Evolutionary conservation across 2,113 vertebrate species (phyloP).

Genomic region (human): DNA sequence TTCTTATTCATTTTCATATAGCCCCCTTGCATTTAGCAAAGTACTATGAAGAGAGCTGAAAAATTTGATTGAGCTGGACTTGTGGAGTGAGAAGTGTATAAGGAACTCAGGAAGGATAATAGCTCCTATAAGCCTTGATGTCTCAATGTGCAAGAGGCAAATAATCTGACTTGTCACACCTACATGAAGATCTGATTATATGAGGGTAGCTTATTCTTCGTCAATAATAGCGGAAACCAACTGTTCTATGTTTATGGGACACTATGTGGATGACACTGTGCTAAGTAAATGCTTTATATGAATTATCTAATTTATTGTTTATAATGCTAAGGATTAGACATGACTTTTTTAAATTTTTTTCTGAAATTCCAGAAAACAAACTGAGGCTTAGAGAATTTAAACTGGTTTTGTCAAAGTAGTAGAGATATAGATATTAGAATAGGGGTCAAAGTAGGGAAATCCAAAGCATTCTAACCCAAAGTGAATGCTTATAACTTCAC

Average conservation of each 20-base stretch:
- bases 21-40: not conserved
- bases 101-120: not conserved
- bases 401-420: not conserved
- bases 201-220: not conserved
- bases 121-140: not conserved
- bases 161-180: not conserved
- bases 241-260: not conserved
- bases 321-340: not conserved
- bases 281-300: not conserved
- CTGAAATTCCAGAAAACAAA: not conserved
- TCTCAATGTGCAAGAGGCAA: not conserved
- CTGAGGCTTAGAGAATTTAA: not conserved
- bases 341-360: not conserved
- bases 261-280: not conserved
- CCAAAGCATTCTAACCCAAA: not conserved
- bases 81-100: not conserved
- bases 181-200: not conserved
- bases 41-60: not conserved
- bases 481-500: not conserved
- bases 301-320: constrained; percentile 21
- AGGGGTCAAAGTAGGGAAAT: not conserved
- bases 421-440: not conserved
- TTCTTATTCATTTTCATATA: not conserved
- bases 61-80: not conserved
- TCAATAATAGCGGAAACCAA: not conserved